Evolutionary conservation across 2,113 vertebrate species (phyloP), one percentile per base, ranked within the genome.

Genomic region (Rutilus rutilus): DNA sequence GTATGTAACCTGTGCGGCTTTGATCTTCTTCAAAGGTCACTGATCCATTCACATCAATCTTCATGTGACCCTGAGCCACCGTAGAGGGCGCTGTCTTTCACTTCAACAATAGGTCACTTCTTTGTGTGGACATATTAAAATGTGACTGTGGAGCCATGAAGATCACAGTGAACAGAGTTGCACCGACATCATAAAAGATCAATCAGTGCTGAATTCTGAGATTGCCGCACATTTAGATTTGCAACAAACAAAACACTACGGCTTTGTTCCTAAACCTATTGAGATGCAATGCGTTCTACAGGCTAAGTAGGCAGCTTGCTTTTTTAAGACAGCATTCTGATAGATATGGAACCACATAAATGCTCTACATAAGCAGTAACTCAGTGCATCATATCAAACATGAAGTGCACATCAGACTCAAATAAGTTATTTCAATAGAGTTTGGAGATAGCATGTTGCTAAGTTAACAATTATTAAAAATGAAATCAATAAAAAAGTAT

Each of bases 21-120:
- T 95, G 93, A 95, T 95, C 91, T 93, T 85, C 59, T 91, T 91
- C 89, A 92, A 92, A 93, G 93, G 92, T 93, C 90, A 64, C 89
- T 92, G 90, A 87, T 89, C 88, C 86, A 88, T 87, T 89, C 90
- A 90, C 90, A 91, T 93, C 93, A 92, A 86, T 94, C 92, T 92
- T 83, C 85, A 86, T 39, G 87, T 85, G 91, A 87, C 89, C 90
- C 86, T 86, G 52, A 87, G 89, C 83, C 90, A 86, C 89, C 90
- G 52, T 89, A 78, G 74, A 69, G 54, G 80, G 76, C 90, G 87
- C 91, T 74, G 92, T 90, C 91, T 92, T 89, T 91, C 90, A 91
- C 90, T 57, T 71, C 5, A 69, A 71, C 81, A 83, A 71, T 36
- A 54, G 86, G 75, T 91, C 25, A 21, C 1, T 54, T 88, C 82